Percentiles rank a stretch among this genome's conserved stretches.
Conservation (phyloP, 1,140 invertebrate genomes). For the Zophobas atratus region DNA sequence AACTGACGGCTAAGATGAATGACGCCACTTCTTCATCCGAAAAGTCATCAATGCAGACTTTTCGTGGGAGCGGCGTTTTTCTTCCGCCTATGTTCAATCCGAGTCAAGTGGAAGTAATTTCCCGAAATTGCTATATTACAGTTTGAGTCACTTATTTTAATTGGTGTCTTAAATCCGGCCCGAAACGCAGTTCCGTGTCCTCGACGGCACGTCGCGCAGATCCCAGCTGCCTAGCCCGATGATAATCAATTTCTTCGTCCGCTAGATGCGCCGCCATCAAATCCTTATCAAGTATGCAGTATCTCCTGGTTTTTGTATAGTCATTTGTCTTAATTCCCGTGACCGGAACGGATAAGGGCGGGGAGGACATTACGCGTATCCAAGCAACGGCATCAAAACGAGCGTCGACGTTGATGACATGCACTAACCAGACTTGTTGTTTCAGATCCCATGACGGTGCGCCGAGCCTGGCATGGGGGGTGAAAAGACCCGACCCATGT, state of each 20-base stretch:
- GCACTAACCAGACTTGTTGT: conserved; percentile 55
- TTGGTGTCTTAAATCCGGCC: conserved; percentile 36
- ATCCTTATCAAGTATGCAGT: conserved; percentile 59
- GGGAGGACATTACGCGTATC: conserved; percentile 52
- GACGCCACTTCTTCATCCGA: conserved; percentile 38
- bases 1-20: conserved; percentile 43
- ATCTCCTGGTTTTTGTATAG: conserved; percentile 58
- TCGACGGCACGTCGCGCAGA: background rate
- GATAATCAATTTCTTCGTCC: conserved; percentile 50
- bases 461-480: conserved; percentile 65
- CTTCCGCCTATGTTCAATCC: conserved; percentile 29
- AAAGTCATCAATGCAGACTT: conserved; percentile 31
- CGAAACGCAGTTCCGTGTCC: conserved; percentile 17
- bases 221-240: conserved; percentile 23
- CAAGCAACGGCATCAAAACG: conserved; percentile 53
- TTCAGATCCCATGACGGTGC: conserved; percentile 66
- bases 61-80: conserved; percentile 31
- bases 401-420: conserved; percentile 41
- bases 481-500: conserved; percentile 65
- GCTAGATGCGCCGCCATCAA: conserved; percentile 54
- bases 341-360: conserved; percentile 55
- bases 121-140: conserved; percentile 42
- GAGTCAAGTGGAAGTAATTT: conserved; percentile 40
- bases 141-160: conserved; percentile 43
- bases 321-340: conserved; percentile 59